These are phyloP conservation scores for Thymelicus sylvestris DNA, from an alignment of 2,888 invertebrate species.

Conservation along the genomic window DNA sequence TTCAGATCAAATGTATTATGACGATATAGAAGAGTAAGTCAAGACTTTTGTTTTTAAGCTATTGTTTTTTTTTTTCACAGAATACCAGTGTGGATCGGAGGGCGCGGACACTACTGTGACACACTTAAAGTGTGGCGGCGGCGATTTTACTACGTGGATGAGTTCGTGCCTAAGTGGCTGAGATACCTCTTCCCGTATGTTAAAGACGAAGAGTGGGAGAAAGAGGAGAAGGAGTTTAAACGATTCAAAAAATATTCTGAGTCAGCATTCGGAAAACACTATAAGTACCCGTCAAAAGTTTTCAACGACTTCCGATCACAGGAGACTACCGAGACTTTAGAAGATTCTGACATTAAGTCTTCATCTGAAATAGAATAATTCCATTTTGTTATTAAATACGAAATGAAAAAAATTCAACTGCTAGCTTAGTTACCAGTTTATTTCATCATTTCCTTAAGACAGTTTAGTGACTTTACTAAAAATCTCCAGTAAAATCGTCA, in stretches of 20 bases:
- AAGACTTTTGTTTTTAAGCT: too few species aligned
- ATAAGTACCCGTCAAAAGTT: slow-evolving; percentile 52
- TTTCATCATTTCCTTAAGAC: too few species aligned
- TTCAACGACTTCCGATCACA: slow-evolving; percentile 55
- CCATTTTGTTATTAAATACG: too few species aligned
- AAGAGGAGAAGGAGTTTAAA: slow-evolving; percentile 56
- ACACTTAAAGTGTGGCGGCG: slow-evolving; percentile 63
- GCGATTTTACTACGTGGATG: slow-evolving; percentile 65
- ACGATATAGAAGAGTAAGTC: slow-evolving; percentile 51
- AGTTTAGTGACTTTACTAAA: too few species aligned
- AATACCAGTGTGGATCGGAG: slow-evolving; percentile 63
- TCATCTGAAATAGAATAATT: slow-evolving; percentile 5
- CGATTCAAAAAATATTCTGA: slow-evolving; percentile 61
- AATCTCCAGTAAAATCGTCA: too few species aligned
- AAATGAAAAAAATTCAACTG: too few species aligned
- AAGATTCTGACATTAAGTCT: slow-evolving; percentile 45
- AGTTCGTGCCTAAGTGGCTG: slow-evolving; percentile 64
- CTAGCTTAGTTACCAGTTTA: too few species aligned
- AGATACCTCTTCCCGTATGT: slow-evolving; percentile 56
- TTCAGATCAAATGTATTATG: too few species aligned
- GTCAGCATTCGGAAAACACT: slow-evolving; percentile 64
- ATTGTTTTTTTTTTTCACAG: slow-evolving; percentile 49
- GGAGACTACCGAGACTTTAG: slow-evolving; percentile 51
- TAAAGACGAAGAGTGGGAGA: slow-evolving; percentile 57
- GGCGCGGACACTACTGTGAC: slow-evolving; percentile 57